These are phyloP conservation scores for Semaprochilodus insignis DNA, from an alignment of 2,797 vertebrate species.

Conservation along the genomic window DNA sequence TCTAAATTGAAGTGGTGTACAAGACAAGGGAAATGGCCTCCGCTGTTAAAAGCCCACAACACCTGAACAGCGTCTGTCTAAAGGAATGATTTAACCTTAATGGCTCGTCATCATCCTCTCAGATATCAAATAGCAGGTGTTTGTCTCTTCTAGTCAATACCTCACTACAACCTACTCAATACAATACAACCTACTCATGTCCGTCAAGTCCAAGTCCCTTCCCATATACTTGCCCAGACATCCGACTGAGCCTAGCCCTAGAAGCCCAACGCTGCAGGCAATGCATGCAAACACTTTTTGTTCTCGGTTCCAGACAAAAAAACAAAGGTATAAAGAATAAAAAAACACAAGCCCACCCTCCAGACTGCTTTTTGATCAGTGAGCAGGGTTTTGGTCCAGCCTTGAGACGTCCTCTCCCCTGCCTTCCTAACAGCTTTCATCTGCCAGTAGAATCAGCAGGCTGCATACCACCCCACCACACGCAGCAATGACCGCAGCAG, in stretches of 20 bases:
- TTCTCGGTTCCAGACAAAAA: constrained; percentile 30
- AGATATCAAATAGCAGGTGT: constrained; percentile 42
- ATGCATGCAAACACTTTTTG: constrained; percentile 24
- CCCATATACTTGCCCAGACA: background rate
- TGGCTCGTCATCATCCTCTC: constrained; percentile 44
- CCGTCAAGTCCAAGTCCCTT: background rate
- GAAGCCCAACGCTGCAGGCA: background rate
- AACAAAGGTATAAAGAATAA: constrained; percentile 3
- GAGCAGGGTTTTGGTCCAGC: constrained; percentile 36
- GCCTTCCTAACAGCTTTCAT: constrained; percentile 77
- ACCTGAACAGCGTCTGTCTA: constrained; percentile 20
- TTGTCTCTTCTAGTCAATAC: constrained; percentile 23
- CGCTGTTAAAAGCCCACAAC: constrained; percentile 3
- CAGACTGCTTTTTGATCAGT: constrained; percentile 59
- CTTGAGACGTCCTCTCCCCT: constrained; percentile 44
- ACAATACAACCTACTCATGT: background rate
- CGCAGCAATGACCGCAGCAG: constrained; percentile 55
- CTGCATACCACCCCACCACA: constrained; percentile 67
- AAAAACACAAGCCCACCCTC: constrained; percentile 13
- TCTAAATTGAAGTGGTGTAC: background rate
- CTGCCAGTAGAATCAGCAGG: constrained; percentile 78
- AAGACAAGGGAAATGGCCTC: background rate
- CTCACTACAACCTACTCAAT: background rate
- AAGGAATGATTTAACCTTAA: constrained; percentile 29
- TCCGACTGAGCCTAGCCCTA: background rate